phyloP scores from a whole-genome alignment of 2,113 vertebrate genomes.

The Calyptomena viridis region DNA sequence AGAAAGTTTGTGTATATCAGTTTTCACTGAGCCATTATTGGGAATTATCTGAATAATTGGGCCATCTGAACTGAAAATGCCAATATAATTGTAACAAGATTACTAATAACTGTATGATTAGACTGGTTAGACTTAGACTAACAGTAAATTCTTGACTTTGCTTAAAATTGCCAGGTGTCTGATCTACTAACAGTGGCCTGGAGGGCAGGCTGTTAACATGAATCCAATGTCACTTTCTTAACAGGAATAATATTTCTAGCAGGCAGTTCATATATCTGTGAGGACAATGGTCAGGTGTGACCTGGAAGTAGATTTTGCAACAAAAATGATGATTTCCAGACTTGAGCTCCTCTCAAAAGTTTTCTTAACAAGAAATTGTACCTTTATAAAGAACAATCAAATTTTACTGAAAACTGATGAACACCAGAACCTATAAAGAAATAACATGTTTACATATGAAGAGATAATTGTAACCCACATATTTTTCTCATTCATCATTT shows the following conservation, averaged over 20 bases:
- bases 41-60: neutral
- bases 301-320: neutral
- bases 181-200: neutral
- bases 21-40: neutral
- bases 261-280: neutral
- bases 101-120: neutral
- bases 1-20: neutral
- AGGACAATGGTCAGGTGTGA: neutral
- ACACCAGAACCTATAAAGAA: neutral
- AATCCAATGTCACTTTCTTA: neutral
- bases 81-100: neutral
- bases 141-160: neutral
- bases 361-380: neutral
- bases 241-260: neutral
- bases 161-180: neutral
- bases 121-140: neutral
- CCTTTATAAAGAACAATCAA: neutral
- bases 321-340: neutral
- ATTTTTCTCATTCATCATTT: neutral
- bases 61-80: neutral
- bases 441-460: neutral
- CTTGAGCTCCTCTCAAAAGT: neutral
- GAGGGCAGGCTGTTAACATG: neutral
- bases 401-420: neutral
- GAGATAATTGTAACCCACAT: neutral